Conservation (phyloP, 2,888 invertebrate species). For the Drosophila acutilabella region DNA sequence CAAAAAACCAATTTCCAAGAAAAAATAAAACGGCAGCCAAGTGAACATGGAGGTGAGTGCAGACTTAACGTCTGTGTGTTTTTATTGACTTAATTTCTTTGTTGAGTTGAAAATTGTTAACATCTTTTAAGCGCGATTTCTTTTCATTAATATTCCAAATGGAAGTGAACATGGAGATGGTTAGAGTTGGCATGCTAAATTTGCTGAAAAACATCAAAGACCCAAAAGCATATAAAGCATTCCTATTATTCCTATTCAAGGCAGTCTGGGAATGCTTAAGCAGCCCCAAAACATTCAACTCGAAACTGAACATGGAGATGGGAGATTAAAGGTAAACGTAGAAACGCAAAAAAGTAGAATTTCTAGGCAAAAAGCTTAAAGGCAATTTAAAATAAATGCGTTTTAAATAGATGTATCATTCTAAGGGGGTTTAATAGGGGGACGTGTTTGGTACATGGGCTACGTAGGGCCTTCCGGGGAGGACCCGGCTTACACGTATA, state of each 20-base stretch:
- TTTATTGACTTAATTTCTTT: background rate
- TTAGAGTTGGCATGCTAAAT: background rate
- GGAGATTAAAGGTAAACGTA: background rate
- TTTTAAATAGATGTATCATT: constrained; percentile 13
- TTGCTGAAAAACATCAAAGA: constrained; percentile 16
- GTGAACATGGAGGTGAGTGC: no score
- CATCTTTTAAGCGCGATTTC: constrained; percentile 3
- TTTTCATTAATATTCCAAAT: constrained; percentile 4
- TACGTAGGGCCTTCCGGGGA: background rate
- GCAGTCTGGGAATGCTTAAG: background rate
- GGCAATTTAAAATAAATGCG: constrained; percentile 16
- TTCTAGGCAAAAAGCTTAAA: constrained; percentile 14
- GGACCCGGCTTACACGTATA: background rate
- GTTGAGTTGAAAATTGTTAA: background rate
- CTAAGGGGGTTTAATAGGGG: no score
- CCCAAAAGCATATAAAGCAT: constrained; percentile 15
- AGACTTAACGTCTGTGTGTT: no score
- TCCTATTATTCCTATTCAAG: constrained; percentile 11
- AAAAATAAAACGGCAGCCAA: no score
- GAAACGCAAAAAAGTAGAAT: background rate
- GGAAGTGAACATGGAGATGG: constrained; percentile 15
- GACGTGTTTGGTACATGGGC: no score
- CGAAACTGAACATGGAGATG: constrained; percentile 4
- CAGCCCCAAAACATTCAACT: background rate
- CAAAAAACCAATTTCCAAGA: no score